phyloP scores from a whole-genome alignment of 2,888 invertebrate species.

The Cetonia aurata region DNA sequence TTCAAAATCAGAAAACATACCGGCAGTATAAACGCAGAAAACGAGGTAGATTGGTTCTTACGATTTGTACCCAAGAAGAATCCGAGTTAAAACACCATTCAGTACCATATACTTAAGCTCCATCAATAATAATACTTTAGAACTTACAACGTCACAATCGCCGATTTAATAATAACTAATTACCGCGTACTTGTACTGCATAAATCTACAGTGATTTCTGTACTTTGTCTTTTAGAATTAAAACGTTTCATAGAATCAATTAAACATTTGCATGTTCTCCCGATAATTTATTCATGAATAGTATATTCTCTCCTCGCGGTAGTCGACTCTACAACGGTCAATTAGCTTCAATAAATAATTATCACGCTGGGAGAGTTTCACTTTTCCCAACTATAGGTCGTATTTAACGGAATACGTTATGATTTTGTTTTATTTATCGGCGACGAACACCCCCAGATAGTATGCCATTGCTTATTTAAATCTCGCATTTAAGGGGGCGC shows the following conservation, averaged over 20 bases:
- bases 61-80: too few species aligned
- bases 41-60: too few species aligned
- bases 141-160: constrained; percentile 3
- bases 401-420: constrained; percentile 16
- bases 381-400: constrained; percentile 25
- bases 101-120: constrained; percentile 13
- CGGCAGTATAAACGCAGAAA: too few species aligned
- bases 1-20: neutral
- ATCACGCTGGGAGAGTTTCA: constrained; percentile 33
- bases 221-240: constrained; percentile 27
- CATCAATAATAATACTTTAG: constrained; percentile 9
- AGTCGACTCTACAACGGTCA: constrained; percentile 26
- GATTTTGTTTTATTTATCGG: constrained; percentile 23
- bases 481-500: constrained; percentile 28
- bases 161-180: constrained; percentile 9
- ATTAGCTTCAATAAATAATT: constrained; percentile 39
- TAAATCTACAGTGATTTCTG: constrained; percentile 16
- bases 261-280: constrained; percentile 27
- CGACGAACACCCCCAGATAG: constrained; percentile 19
- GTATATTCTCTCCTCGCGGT: constrained; percentile 15
- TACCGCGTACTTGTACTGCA: constrained; percentile 1
- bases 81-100: neutral
- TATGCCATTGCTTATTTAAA: constrained; percentile 1
- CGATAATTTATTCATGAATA: constrained; percentile 21
- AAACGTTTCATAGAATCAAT: constrained; percentile 37